These are phyloP conservation scores for Montipora foliosa DNA, from an alignment of 64 coral and sea anemone genomes.

Conservation along the genomic window DNA sequence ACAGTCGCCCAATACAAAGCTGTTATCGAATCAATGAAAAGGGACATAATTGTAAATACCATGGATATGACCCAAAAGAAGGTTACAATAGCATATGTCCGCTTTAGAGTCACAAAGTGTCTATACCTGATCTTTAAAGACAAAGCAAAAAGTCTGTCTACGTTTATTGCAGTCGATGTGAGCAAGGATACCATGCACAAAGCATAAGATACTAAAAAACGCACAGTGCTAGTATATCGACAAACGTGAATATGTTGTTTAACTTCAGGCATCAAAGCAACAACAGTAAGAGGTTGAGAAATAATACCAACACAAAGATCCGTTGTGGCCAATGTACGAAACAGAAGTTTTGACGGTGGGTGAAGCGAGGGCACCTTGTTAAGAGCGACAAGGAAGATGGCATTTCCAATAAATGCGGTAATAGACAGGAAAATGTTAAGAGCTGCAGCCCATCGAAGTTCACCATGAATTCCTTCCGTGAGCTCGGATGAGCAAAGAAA, in stretches of 20 bases:
- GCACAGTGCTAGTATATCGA: background rate
- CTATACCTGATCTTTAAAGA: background rate
- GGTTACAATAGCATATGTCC: background rate
- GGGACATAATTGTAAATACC: background rate
- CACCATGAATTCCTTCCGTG: background rate
- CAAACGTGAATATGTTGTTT: background rate
- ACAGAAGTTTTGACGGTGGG: background rate
- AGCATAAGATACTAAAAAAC: background rate
- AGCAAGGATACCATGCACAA: background rate
- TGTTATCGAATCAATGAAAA: background rate
- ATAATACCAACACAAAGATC: background rate
- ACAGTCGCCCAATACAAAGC: background rate
- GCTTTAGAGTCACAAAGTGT: background rate
- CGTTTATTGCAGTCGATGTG: background rate
- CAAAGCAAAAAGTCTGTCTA: background rate
- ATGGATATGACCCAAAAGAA: background rate
- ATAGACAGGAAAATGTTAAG: background rate
- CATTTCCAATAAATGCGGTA: background rate
- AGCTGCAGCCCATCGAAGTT: background rate
- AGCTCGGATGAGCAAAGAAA: background rate
- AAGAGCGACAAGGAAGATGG: background rate
- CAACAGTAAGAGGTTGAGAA: background rate
- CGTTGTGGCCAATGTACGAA: background rate
- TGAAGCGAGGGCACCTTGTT: background rate
- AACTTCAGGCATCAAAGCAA: background rate